These are phyloP conservation scores for Athene cunicularia DNA, from an alignment of 2,113 vertebrate genomes.

Conservation along the genomic window DNA sequence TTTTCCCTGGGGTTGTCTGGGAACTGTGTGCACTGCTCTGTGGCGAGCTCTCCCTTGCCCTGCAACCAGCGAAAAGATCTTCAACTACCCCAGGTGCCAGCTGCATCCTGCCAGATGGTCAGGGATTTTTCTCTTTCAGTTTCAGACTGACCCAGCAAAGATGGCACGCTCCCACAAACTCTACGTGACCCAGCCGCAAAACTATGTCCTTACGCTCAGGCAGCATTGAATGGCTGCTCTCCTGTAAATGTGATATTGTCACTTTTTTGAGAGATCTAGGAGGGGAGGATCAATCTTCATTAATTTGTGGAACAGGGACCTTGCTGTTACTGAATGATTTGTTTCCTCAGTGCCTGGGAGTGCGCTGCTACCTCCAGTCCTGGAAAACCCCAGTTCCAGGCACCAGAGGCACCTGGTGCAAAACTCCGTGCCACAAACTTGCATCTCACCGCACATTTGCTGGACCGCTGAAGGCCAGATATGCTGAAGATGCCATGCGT, in stretches of 20 bases:
- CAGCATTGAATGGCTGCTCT: not conserved
- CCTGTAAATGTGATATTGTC: not conserved
- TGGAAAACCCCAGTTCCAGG: not conserved
- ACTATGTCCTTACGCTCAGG: not conserved
- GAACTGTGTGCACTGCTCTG: not conserved
- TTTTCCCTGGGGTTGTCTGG: not conserved
- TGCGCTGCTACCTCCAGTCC: not conserved
- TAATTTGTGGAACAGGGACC: conserved; percentile 23
- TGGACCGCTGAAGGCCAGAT: not conserved
- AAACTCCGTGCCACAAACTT: not conserved
- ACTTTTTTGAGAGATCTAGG: not conserved
- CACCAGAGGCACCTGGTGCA: conserved; percentile 4
- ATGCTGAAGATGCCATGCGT: not conserved
- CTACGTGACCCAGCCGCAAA: not conserved
- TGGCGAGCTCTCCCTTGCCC: not conserved
- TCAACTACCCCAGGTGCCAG: conserved; percentile 4
- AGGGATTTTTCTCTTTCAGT: conserved; percentile 10
- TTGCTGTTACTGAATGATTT: not conserved
- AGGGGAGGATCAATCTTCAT: conserved; percentile 20
- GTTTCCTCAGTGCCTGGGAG: not conserved
- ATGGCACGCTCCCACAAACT: not conserved
- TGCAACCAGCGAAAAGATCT: not conserved
- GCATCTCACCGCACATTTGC: not conserved
- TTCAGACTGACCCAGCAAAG: conserved; percentile 35
- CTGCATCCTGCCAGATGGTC: conserved; percentile 34